Conservation (phyloP, 2,888 invertebrate species). For the Agonopterix subpropinquella region DNA sequence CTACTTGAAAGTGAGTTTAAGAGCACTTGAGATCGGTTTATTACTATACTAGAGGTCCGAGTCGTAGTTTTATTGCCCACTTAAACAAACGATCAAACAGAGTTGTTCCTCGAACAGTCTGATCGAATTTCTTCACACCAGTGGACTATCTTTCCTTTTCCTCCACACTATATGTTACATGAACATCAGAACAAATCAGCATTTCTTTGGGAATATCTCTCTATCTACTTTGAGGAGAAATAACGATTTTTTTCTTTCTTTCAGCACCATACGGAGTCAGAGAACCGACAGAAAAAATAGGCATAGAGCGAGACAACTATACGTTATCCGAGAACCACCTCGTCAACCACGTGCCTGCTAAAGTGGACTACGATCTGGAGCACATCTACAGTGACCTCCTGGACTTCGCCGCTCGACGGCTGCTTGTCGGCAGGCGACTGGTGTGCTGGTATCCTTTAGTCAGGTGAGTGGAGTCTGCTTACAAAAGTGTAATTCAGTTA, state of each 20-base stretch:
- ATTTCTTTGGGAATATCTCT: too few relatives aligned
- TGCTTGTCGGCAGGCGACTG: slow-evolving; percentile 85
- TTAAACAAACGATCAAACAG: too few relatives aligned
- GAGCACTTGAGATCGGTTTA: too few relatives aligned
- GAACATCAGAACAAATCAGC: too few relatives aligned
- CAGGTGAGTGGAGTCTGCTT: slow-evolving; percentile 64
- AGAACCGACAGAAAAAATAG: slow-evolving; percentile 93
- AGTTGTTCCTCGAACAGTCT: too few relatives aligned
- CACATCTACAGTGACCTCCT: slow-evolving; percentile 91
- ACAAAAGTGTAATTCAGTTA: background rate
- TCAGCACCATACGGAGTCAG: slow-evolving; percentile 98
- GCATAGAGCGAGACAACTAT: slow-evolving; percentile 78
- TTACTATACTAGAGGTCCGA: too few relatives aligned
- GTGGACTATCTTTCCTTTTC: too few relatives aligned
- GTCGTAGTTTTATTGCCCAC: too few relatives aligned
- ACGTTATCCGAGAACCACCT: slow-evolving; percentile 79
- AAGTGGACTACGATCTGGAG: slow-evolving; percentile 88
- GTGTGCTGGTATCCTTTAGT: slow-evolving; percentile 98
- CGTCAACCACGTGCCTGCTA: slow-evolving; percentile 86
- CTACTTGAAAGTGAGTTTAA: too few relatives aligned
- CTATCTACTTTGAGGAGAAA: too few relatives aligned
- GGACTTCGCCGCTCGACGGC: slow-evolving; percentile 85
- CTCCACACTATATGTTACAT: too few relatives aligned
- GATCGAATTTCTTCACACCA: too few relatives aligned
- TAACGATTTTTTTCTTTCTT: slow-evolving; percentile 1